Evolutionary conservation across 2,888 invertebrate species (phyloP).

Genomic region (Suillia variegata): DNA sequence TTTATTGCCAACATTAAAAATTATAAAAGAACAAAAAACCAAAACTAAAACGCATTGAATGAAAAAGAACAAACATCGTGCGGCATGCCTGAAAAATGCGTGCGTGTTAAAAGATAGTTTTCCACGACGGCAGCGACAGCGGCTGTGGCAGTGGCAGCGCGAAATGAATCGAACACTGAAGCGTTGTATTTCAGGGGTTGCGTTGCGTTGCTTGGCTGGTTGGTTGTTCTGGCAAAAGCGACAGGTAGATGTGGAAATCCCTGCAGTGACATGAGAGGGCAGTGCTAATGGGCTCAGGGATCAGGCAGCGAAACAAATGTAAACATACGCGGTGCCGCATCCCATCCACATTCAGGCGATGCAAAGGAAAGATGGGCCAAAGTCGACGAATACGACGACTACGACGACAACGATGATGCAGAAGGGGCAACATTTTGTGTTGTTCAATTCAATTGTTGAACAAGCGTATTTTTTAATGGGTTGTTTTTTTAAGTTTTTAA

Average conservation of each 20-base stretch:
- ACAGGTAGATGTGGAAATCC: slow-evolving; percentile 3
- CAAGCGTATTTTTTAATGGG: not conserved
- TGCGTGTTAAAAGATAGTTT: slow-evolving; percentile 53
- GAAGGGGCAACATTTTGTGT: not conserved
- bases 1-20: slow-evolving; percentile 52
- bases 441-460: not conserved
- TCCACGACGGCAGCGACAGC: slow-evolving; percentile 24
- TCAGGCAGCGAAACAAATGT: not conserved
- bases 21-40: slow-evolving; percentile 30
- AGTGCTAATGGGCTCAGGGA: slow-evolving; percentile 4
- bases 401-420: not conserved
- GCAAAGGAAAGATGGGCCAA: too few relatives aligned
- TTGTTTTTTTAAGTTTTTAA: not conserved
- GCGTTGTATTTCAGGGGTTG: not conserved
- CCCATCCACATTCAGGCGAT: too few relatives aligned
- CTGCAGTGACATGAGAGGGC: not conserved
- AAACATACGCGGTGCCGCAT: too few relatives aligned
- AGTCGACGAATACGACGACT: too few relatives aligned
- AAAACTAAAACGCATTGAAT: not conserved
- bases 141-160: not conserved
- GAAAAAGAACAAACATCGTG: not conserved
- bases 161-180: not conserved
- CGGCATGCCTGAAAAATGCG: slow-evolving; percentile 12
- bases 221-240: not conserved
- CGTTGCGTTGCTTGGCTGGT: not conserved